phyloP scores from a whole-genome alignment of 1,140 invertebrate species.

The Antheraea pernyi region DNA sequence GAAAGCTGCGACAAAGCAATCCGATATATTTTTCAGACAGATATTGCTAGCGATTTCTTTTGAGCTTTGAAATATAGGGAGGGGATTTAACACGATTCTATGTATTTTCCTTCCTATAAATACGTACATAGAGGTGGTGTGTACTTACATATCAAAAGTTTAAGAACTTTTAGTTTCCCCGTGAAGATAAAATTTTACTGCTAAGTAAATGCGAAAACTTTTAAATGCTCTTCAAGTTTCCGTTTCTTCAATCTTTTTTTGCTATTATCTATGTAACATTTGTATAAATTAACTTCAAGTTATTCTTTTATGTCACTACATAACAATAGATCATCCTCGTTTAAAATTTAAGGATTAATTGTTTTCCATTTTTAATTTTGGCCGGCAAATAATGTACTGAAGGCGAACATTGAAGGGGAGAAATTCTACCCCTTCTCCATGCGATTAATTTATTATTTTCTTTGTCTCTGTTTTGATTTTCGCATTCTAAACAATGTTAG shows the following conservation, averaged over 20 bases:
- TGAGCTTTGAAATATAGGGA: constrained; percentile 78
- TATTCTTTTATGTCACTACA: background rate
- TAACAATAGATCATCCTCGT: constrained; percentile 52
- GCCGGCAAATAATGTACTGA: constrained; percentile 70
- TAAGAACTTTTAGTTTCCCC: background rate
- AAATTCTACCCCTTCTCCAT: constrained; percentile 60
- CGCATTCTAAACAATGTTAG: constrained; percentile 42
- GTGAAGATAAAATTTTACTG: background rate
- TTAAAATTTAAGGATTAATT: constrained; percentile 52
- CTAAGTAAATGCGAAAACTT: constrained; percentile 3
- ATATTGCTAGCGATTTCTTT: constrained; percentile 79
- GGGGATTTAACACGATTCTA: constrained; percentile 59
- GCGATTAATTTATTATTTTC: constrained; percentile 78
- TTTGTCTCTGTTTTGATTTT: constrained; percentile 73
- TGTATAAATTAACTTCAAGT: background rate
- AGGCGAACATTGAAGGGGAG: constrained; percentile 72
- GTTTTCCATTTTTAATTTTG: constrained; percentile 74
- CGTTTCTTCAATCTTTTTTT: background rate
- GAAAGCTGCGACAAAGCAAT: constrained; percentile 79
- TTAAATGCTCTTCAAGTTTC: background rate
- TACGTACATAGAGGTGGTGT: background rate
- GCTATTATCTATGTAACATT: background rate
- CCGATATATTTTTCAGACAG: constrained; percentile 79
- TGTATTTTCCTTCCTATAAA: constrained; percentile 43
- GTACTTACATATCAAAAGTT: background rate